A percentile compares a stretch with the other conserved stretches of the same genome.
phyloP scores from a whole-genome alignment of 2,113 vertebrate species.

The Dryoscopus gambensis region DNA sequence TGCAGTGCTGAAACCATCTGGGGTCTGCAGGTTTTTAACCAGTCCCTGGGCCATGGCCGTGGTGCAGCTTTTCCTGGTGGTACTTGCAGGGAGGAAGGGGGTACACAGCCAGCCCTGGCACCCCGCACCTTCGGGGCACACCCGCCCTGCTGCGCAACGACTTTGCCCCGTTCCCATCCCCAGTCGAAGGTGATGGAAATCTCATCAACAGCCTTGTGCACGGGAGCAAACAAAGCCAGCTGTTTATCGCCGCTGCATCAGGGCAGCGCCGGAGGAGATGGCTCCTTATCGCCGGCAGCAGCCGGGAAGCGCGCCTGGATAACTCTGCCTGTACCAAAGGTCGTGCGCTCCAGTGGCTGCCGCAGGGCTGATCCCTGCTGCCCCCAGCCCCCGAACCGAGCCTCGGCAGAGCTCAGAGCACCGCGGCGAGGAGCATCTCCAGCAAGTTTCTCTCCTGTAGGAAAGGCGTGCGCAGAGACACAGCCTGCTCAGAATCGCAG shows the following conservation, averaged over 20 bases:
- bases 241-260: background rate
- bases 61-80: background rate
- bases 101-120: fast-evolving
- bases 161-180: background rate
- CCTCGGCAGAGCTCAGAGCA: background rate
- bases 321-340: background rate
- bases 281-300: background rate
- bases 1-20: background rate
- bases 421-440: background rate
- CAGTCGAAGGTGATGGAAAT: background rate
- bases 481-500: slow-evolving; percentile 22
- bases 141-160: fast-evolving
- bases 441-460: background rate
- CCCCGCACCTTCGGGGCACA: fast-evolving
- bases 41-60: fast-evolving
- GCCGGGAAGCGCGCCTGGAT: background rate
- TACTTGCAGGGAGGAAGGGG: background rate
- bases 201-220: background rate
- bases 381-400: background rate
- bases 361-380: fast-evolving
- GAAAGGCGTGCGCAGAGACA: background rate
- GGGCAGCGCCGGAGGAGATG: background rate
- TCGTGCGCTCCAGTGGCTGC: background rate
- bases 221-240: slow-evolving; percentile 50
- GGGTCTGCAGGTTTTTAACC: background rate